These are phyloP conservation scores for Xenopus laevis DNA, from an alignment of 2,113 vertebrate genomes.

Conservation along the genomic window DNA sequence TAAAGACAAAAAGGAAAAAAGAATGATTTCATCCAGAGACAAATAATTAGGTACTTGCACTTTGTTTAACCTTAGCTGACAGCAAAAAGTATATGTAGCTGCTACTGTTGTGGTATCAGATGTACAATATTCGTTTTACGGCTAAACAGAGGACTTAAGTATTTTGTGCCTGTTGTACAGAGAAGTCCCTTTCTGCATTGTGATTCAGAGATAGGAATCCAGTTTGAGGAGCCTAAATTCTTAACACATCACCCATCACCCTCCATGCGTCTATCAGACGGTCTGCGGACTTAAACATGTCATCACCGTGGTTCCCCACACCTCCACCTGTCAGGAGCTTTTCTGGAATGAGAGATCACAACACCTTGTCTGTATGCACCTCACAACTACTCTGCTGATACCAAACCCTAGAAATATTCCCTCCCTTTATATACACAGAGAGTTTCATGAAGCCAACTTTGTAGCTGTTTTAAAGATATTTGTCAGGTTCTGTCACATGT, in stretches of 20 bases:
- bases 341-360: conserved; percentile 22
- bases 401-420: not conserved
- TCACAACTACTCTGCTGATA: conserved; percentile 22
- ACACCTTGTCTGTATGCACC: not conserved
- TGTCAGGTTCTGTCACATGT: too few relatives aligned
- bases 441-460: not conserved
- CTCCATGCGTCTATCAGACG: conserved; percentile 47
- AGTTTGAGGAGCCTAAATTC: conserved; percentile 27
- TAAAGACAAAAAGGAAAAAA: too few relatives aligned
- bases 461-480: too few relatives aligned
- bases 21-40: too few relatives aligned
- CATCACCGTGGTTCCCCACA: conserved; percentile 42
- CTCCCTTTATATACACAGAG: not conserved
- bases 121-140: too few relatives aligned
- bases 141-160: too few relatives aligned
- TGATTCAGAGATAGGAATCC: conserved; percentile 21
- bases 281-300: conserved; percentile 42
- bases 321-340: conserved; percentile 46
- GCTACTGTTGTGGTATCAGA: too few relatives aligned
- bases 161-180: not conserved
- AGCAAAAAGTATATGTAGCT: too few relatives aligned
- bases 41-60: too few relatives aligned
- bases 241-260: conserved; percentile 47
- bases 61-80: too few relatives aligned
- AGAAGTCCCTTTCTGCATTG: not conserved